Evolutionary conservation across 2,113 vertebrate species (phyloP).

Genomic region (Craseonycteris thonglongyai): DNA sequence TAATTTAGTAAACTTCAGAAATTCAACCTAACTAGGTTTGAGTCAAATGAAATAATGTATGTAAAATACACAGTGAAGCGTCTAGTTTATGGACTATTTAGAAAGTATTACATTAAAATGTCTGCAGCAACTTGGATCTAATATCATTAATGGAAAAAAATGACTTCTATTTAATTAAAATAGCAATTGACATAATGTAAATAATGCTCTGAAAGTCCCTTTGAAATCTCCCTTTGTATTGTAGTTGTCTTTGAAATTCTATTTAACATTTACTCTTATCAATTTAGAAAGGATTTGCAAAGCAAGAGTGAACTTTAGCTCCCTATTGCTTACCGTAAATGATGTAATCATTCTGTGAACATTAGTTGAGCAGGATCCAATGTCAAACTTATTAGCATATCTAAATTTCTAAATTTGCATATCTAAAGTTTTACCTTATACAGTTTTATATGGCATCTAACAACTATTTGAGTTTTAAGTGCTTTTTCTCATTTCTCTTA

Average conservation of each 20-base stretch:
- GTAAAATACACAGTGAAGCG: not conserved
- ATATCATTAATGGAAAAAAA: slow-evolving; percentile 11
- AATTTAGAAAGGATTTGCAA: slow-evolving; percentile 57
- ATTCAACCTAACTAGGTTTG: not conserved
- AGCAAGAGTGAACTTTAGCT: slow-evolving; percentile 60
- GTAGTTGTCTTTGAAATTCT: not conserved
- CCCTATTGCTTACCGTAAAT: not conserved
- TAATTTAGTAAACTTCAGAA: not conserved
- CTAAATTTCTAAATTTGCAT: not conserved
- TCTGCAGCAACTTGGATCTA: not conserved
- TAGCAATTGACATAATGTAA: not conserved
- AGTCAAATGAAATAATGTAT: not conserved
- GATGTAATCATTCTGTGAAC: not conserved
- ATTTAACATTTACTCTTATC: slow-evolving; percentile 27
- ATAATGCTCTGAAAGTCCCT: not conserved
- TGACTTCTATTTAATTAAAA: slow-evolving; percentile 23
- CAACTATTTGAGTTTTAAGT: not conserved
- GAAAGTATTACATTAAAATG: not conserved
- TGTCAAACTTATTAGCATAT: not conserved
- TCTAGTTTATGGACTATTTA: not conserved
- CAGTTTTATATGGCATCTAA: not conserved
- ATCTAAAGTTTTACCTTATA: not conserved
- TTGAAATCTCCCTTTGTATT: slow-evolving; percentile 29
- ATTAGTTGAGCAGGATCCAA: not conserved
- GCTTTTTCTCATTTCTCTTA: not conserved